phyloP scores from a whole-genome alignment of 2,797 vertebrate genomes.

The Tiaroga cobitis region DNA sequence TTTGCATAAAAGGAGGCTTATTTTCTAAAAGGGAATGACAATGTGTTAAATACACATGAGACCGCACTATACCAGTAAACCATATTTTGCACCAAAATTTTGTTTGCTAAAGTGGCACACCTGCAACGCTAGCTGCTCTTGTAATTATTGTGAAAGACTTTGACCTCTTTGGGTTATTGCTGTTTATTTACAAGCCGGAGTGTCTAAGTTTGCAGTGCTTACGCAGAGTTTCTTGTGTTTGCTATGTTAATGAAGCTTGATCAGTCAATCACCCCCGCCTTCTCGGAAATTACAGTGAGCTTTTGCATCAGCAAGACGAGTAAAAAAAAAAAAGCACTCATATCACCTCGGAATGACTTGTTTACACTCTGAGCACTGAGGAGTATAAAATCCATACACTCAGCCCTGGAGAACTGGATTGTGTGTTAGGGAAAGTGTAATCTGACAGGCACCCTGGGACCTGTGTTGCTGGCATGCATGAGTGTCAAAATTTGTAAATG shows the following conservation, averaged over 20 bases:
- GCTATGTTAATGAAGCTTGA: constrained; percentile 41
- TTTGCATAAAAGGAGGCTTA: background rate
- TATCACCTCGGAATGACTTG: constrained; percentile 19
- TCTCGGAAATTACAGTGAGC: background rate
- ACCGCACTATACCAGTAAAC: background rate
- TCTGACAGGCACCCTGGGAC: constrained; percentile 24
- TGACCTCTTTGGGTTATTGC: constrained; percentile 9
- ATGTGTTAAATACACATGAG: background rate
- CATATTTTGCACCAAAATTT: background rate
- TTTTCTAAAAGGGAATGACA: constrained; percentile 6
- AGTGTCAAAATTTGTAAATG: constrained; percentile 29
- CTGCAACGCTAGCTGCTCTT: constrained; percentile 9
- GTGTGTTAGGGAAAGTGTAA: constrained; percentile 19
- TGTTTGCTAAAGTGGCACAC: background rate
- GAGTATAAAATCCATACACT: constrained; percentile 24
- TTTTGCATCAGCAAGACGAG: constrained; percentile 9
- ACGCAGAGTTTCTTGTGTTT: constrained; percentile 1
- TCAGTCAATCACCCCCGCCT: constrained; percentile 33
- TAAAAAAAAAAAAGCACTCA: background rate
- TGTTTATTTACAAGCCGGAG: constrained; percentile 22
- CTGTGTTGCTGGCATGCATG: background rate
- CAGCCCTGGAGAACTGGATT: constrained; percentile 9
- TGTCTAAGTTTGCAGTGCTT: constrained; percentile 6
- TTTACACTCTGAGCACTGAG: background rate
- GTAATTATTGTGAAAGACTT: constrained; percentile 10